Evolutionary conservation across 1,140 invertebrate genomes (phyloP).

Genomic region (Charaxes varanes): DNA sequence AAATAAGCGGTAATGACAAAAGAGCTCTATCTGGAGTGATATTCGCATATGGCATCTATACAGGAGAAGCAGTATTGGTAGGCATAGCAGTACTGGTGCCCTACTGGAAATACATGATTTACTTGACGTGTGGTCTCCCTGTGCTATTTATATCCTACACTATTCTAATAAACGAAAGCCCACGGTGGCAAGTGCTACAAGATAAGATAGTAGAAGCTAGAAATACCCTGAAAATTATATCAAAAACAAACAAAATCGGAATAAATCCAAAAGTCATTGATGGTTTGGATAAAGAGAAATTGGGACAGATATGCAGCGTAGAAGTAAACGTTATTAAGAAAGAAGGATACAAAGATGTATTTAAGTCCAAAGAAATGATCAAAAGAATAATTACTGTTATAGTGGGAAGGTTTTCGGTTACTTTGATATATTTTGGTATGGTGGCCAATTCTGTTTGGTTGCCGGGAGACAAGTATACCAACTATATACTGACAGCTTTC

Average conservation of each 20-base stretch:
- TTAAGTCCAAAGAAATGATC: conserved; percentile 36
- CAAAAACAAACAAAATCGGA: conserved; percentile 75
- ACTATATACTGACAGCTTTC: conserved; percentile 78
- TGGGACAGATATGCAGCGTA: conserved; percentile 36
- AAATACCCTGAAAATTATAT: conserved; percentile 73
- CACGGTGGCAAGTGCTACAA: conserved; percentile 83
- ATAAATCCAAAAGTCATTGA: conserved; percentile 30
- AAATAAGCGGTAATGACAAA: no score
- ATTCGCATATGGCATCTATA: no score
- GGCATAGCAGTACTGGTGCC: no score
- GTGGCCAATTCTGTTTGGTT: conserved; percentile 84
- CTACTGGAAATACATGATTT: no score
- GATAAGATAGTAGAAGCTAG: conserved; percentile 79
- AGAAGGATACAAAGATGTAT: conserved; percentile 29
- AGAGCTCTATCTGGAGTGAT: no score
- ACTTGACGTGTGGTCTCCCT: conserved; percentile 78
- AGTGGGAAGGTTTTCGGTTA: conserved; percentile 78
- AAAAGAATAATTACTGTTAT: conserved; percentile 41
- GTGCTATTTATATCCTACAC: conserved; percentile 77
- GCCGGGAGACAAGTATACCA: conserved; percentile 79
- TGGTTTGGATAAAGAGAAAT: conserved; percentile 24
- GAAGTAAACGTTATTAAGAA: conserved; percentile 21
- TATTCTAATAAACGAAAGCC: conserved; percentile 77
- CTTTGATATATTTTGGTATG: conserved; percentile 86
- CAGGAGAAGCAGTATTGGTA: no score